Base-by-base conservation (phyloP, 2,888 invertebrate genomes). In the Amphiduros pacificus region DNA sequence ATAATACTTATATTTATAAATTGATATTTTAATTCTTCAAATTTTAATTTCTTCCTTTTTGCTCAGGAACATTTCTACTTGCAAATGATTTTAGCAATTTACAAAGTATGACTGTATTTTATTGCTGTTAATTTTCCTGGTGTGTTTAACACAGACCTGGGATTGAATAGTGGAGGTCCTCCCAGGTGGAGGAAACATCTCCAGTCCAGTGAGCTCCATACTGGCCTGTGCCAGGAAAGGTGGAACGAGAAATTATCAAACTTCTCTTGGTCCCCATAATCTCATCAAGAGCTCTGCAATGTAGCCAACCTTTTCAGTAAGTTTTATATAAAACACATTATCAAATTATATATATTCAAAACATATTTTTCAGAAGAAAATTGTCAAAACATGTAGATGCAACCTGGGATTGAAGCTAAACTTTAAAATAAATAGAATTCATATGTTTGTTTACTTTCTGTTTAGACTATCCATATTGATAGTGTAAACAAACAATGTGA, bases 81-180 rank as follows among this genome's bases (percentile, higher is more conserved):
- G n/a, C n/a, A n/a, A n/a, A 36, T 36, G 17, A 17, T 36, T 9
- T 36, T 36, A 36, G 36, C 17, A 11, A 44, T 9, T n/a, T 17
- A 44, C n/a, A 44, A 44, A 44, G 5, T 44, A 11, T 9, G n/a
- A 44, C 9, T 11, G 5, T 17, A 44, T 17, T 9, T 4, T 17
- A n/a, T 11, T 9, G 17, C 11, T 17, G 17, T 36, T 11, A 17
- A 36, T 11, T 36, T 36, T 11, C n/a, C n/a, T n/a, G n/a, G n/a
- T n/a, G n/a, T n/a, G n/a, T n/a, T n/a, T n/a, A n/a, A n/a, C n/a
- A 17, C 90, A 87, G 28, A 77, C 62, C 80, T 74, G 78, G 70
- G 28, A 80, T 74, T 51, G 77, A 75, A 63, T 91, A 91, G 83
- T 89, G 91, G 9, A 93, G 82, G 63, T 88, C 86, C 1, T 70